Evolutionary conservation across 2,888 invertebrate genomes (phyloP).

Genomic region (Scrobipalpa atriplicella): DNA sequence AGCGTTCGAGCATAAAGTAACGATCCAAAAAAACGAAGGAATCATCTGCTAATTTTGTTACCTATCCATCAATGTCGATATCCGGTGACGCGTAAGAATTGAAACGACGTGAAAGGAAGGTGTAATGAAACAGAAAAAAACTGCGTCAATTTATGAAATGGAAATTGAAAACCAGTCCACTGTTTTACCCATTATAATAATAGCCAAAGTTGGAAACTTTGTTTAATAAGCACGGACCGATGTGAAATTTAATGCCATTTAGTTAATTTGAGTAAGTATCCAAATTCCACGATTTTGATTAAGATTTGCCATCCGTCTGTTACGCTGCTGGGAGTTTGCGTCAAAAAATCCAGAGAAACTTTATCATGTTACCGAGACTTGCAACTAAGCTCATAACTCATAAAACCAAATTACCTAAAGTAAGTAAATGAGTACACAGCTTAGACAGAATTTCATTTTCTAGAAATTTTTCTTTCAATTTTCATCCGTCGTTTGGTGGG

Average conservation of each 20-base stretch:
- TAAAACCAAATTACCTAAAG: conserved; percentile 35
- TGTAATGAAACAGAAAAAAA: conserved; percentile 1
- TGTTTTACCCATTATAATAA: neutral
- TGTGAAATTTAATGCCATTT: neutral
- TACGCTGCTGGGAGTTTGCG: conserved; percentile 21
- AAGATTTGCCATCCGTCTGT: conserved; percentile 23
- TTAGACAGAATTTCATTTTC: conserved; percentile 30
- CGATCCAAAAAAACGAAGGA: neutral
- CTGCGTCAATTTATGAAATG: neutral
- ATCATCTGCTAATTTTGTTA: conserved; percentile 31
- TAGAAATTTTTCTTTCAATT: conserved; percentile 28
- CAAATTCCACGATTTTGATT: conserved; percentile 23
- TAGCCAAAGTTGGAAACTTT: neutral
- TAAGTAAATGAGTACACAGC: conserved; percentile 29
- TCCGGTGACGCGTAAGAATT: conserved; percentile 27
- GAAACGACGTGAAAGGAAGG: neutral
- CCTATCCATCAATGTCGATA: conserved; percentile 33
- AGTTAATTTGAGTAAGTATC: neutral
- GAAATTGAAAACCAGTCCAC: conserved; percentile 1
- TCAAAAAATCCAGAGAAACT: conserved; percentile 31
- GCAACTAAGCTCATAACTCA: conserved; percentile 33
- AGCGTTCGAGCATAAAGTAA: neutral
- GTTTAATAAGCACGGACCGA: neutral
- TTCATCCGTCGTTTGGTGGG: conserved; percentile 36
- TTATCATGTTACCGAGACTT: conserved; percentile 32